Percentiles rank a stretch among this genome's conserved stretches.
phyloP scores from a whole-genome alignment of 2,113 vertebrate species.

The Guaruba guarouba region DNA sequence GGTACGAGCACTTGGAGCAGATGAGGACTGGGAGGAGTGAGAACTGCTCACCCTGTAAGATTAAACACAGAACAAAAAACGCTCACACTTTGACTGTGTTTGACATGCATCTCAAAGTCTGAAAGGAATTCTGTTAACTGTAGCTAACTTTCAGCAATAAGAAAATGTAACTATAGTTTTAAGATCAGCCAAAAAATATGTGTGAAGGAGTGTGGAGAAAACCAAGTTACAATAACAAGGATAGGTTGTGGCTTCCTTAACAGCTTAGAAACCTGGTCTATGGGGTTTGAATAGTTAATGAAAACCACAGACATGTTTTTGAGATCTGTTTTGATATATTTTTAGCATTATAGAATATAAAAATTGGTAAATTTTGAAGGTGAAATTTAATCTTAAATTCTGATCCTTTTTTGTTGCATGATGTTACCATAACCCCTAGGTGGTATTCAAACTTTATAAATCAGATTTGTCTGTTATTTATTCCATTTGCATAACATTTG shows the following conservation, averaged over 20 bases:
- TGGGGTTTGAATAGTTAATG: not conserved
- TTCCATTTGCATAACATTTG: conserved; percentile 60
- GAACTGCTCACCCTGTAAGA: not conserved
- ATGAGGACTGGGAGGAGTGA: not conserved
- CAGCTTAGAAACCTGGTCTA: not conserved
- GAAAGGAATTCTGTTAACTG: not conserved
- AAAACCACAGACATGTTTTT: not conserved
- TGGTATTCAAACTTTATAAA: conserved; percentile 69
- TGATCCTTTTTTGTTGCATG: not conserved
- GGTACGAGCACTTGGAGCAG: not conserved
- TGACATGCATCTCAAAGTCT: not conserved
- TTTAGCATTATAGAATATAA: not conserved
- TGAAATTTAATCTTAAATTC: not conserved
- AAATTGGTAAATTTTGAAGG: not conserved
- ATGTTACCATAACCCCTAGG: conserved; percentile 55
- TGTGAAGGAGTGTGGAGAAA: not conserved
- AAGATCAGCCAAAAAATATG: not conserved
- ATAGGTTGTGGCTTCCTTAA: not conserved
- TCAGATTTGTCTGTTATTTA: conserved; percentile 51
- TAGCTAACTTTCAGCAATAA: not conserved
- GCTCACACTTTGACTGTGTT: not conserved
- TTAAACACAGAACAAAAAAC: not conserved
- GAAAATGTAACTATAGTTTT: not conserved
- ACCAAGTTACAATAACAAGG: not conserved
- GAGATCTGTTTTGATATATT: not conserved